Evolutionary conservation across 2,888 invertebrate species (phyloP).

Genomic region (Sycophila texana): DNA sequence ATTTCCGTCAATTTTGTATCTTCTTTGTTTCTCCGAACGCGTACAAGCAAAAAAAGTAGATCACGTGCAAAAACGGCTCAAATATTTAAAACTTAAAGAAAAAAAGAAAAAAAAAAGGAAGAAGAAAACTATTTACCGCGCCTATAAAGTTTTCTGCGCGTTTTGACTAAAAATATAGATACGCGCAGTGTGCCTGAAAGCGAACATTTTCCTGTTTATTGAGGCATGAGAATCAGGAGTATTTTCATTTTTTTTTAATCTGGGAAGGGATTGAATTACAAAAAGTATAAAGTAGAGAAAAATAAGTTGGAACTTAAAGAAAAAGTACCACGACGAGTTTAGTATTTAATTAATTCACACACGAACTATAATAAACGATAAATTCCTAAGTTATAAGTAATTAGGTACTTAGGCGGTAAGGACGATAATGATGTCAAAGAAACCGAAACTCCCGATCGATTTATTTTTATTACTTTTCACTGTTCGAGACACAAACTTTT

Average conservation of each 20-base stretch:
- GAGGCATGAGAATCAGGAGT: constrained; percentile 55
- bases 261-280: constrained; percentile 22
- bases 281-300: constrained; percentile 55
- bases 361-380: constrained; percentile 67
- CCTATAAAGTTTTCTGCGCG: constrained; percentile 26
- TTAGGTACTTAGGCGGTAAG: constrained; percentile 64
- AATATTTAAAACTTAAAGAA: too few species aligned
- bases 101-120: too few species aligned
- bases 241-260: constrained; percentile 44
- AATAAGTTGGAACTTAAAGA: constrained; percentile 10
- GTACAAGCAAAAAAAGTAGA: constrained; percentile 22
- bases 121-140: not conserved
- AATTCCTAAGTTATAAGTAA: constrained; percentile 71
- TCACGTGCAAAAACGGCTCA: not conserved
- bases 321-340: constrained; percentile 63
- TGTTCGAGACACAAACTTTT: constrained; percentile 11
- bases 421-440: constrained; percentile 55
- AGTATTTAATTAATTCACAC: constrained; percentile 70
- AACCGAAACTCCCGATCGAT: constrained; percentile 37
- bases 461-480: constrained; percentile 39
- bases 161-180: constrained; percentile 29
- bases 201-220: constrained; percentile 46
- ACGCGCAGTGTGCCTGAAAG: constrained; percentile 54
- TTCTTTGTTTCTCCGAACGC: constrained; percentile 13
- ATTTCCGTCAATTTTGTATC: constrained; percentile 35